phyloP scores from a whole-genome alignment of 2,113 vertebrate species.

The Ovibos moschatus region DNA sequence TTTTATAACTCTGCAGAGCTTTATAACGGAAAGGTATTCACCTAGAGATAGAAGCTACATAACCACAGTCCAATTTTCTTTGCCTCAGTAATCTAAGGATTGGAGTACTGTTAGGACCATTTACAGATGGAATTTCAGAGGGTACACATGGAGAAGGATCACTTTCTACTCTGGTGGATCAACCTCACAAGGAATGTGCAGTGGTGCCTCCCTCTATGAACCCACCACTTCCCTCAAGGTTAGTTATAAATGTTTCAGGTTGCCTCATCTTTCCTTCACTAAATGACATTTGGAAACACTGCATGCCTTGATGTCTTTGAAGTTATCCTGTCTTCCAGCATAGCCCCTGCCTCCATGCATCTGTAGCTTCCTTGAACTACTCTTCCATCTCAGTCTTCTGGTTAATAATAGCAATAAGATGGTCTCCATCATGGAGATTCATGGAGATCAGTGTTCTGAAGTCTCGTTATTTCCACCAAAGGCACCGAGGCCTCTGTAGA shows the following conservation, averaged over 20 bases:
- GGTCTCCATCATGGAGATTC: neutral
- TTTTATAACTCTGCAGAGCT: neutral
- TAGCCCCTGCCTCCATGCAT: neutral
- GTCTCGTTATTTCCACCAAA: neutral
- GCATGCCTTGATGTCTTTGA: neutral
- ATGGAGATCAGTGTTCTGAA: neutral
- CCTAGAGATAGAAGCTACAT: neutral
- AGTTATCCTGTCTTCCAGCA: neutral
- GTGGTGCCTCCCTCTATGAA: neutral
- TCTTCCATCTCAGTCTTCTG: neutral
- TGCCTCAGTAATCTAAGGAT: neutral
- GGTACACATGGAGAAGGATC: neutral
- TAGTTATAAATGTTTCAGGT: neutral
- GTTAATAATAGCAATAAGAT: neutral
- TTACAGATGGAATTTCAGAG: neutral
- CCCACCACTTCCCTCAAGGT: neutral
- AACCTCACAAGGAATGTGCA: neutral
- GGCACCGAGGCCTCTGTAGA: neutral
- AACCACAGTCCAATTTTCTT: neutral
- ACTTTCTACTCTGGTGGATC: neutral
- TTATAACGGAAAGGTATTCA: neutral
- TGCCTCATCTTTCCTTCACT: neutral
- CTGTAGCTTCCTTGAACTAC: neutral
- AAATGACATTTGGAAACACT: neutral
- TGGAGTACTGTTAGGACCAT: neutral